Evolutionary conservation across 2,113 vertebrate species (phyloP).

Genomic region (Thoracochromis brauschi): DNA sequence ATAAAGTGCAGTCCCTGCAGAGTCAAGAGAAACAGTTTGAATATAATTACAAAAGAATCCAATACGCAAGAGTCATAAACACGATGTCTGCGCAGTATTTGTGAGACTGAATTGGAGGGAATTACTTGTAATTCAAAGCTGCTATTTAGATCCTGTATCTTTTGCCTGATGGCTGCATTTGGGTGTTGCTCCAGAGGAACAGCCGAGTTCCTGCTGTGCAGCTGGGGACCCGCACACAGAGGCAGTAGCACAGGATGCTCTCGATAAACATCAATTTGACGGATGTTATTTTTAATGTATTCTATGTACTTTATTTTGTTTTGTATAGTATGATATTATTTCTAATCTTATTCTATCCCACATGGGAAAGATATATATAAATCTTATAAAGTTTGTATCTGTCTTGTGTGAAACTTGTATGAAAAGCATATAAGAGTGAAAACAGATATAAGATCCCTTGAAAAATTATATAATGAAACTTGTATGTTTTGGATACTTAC

Average conservation of each 20-base stretch:
- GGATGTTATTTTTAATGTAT: neutral
- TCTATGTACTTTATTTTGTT: neutral
- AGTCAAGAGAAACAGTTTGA: rapidly evolving
- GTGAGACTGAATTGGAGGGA: neutral
- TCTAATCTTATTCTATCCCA: neutral
- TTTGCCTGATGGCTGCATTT: neutral
- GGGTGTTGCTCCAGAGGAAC: neutral
- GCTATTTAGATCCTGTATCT: neutral
- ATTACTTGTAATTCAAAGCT: neutral
- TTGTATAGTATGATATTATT: neutral
- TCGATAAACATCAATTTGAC: neutral
- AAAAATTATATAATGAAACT: no score
- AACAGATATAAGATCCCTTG: no score
- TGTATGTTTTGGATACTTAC: no score
- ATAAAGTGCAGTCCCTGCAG: neutral
- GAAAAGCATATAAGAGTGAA: no score
- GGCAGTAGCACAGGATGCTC: neutral
- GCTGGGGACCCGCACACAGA: neutral
- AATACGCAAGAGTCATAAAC: neutral
- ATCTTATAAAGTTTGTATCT: no score
- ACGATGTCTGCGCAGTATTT: neutral
- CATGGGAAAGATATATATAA: no score
- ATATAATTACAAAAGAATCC: neutral
- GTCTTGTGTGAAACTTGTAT: no score
- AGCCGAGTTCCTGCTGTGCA: neutral